Evolutionary conservation across 2,797 vertebrate genomes (phyloP).

Genomic region (Zalophus californianus): DNA sequence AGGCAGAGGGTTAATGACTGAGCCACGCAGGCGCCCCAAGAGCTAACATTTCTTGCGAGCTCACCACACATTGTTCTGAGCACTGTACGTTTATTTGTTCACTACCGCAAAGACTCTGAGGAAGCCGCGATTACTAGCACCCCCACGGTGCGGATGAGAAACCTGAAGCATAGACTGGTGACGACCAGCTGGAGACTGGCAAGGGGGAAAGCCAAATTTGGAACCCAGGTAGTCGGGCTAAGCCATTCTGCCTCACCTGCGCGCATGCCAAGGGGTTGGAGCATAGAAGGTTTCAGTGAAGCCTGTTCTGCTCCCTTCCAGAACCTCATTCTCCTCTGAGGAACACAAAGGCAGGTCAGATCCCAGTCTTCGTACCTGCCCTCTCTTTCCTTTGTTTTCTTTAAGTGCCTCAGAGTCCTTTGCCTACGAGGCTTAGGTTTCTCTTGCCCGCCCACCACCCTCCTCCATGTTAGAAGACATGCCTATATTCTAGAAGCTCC

Average conservation of each 20-base stretch:
- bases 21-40: too few species aligned
- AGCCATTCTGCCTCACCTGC: background rate
- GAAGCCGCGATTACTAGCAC: background rate
- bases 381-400: background rate
- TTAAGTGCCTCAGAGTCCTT: background rate
- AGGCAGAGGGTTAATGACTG: too few species aligned
- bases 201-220: background rate
- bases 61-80: background rate
- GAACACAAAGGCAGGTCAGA: too few species aligned
- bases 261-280: accelerated
- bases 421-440: background rate
- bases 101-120: background rate
- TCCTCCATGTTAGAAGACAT: background rate
- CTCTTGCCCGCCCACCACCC: background rate
- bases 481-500: background rate
- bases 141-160: background rate
- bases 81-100: background rate
- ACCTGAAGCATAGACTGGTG: background rate
- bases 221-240: background rate
- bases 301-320: background rate
- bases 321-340: background rate
- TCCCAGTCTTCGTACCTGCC: too few species aligned
- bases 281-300: background rate
- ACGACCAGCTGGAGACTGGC: background rate
- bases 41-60: background rate